A percentile compares a stretch with the other conserved stretches of the same genome.
Conservation (phyloP, 2,888 invertebrate species). For the Sialis fuliginosa region DNA sequence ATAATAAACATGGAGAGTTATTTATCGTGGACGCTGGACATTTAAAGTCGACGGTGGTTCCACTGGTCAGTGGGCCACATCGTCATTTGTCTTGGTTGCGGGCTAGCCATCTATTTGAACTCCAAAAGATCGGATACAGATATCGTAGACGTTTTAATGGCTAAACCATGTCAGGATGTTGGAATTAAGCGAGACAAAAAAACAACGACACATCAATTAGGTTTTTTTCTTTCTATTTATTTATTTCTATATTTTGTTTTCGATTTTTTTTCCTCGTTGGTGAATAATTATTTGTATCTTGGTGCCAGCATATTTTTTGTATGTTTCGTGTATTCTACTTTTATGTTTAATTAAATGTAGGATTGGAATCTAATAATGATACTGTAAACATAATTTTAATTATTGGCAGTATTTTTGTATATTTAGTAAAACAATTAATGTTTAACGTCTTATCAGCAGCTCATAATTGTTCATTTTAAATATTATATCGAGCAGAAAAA, state of each 20-base stretch:
- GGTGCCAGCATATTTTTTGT: background rate
- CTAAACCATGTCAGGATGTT: conserved; percentile 42
- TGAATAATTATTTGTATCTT: background rate
- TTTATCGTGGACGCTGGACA: background rate
- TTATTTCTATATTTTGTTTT: conserved; percentile 4
- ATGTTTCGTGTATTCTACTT: no score
- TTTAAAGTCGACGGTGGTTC: background rate
- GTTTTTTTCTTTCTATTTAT: conserved; percentile 22
- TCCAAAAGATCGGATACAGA: conserved; percentile 37
- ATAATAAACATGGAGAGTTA: no score
- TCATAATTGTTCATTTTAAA: no score
- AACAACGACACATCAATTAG: conserved; percentile 46
- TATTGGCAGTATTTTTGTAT: no score
- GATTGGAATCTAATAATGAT: no score
- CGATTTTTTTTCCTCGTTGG: background rate
- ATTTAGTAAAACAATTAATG: no score
- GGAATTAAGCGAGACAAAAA: conserved; percentile 45
- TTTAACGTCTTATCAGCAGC: no score
- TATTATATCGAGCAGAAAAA: no score
- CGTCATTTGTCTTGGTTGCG: conserved; percentile 30
- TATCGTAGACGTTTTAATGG: conserved; percentile 49
- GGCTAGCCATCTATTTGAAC: conserved; percentile 37
- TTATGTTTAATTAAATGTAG: no score
- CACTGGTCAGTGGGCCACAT: background rate
- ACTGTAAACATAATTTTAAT: no score